Evolutionary conservation across 2,113 vertebrate species (phyloP).

Genomic region (Rhinolophus sinicus): DNA sequence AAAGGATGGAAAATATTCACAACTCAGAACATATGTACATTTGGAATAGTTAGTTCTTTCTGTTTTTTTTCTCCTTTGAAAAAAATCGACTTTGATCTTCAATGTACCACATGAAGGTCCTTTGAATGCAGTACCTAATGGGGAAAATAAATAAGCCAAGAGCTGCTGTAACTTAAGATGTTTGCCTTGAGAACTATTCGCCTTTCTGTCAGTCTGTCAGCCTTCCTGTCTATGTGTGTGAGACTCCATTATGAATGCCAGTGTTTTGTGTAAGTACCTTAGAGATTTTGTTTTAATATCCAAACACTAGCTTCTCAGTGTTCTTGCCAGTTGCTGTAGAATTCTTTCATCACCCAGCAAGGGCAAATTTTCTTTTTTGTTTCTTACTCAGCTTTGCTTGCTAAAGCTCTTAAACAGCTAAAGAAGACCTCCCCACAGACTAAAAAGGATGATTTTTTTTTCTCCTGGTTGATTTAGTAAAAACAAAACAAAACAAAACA

Average conservation of each 20-base stretch:
- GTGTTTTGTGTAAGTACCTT: slow-evolving; percentile 49
- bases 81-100: slow-evolving; percentile 69
- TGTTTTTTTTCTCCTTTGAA: slow-evolving; percentile 35
- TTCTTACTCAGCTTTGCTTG: slow-evolving; percentile 42
- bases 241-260: slow-evolving; percentile 18
- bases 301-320: slow-evolving; percentile 44
- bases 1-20: slow-evolving; percentile 68
- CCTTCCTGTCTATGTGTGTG: background rate
- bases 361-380: background rate
- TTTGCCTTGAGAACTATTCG: background rate
- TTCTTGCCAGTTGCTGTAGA: slow-evolving; percentile 40
- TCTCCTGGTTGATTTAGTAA: slow-evolving; percentile 20
- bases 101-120: background rate
- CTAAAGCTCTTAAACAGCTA: slow-evolving; percentile 7
- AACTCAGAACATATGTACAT: slow-evolving; percentile 69
- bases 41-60: slow-evolving; percentile 55
- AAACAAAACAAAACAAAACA: background rate
- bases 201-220: slow-evolving; percentile 39
- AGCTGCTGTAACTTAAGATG: slow-evolving; percentile 56
- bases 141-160: slow-evolving; percentile 62
- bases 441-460: slow-evolving; percentile 14
- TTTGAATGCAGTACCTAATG: slow-evolving; percentile 60
- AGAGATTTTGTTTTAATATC: slow-evolving; percentile 56
- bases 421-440: slow-evolving; percentile 14
- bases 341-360: slow-evolving; percentile 54